Evolutionary conservation across 2,797 vertebrate species (phyloP).

Genomic region (Cheirogaleus major): DNA sequence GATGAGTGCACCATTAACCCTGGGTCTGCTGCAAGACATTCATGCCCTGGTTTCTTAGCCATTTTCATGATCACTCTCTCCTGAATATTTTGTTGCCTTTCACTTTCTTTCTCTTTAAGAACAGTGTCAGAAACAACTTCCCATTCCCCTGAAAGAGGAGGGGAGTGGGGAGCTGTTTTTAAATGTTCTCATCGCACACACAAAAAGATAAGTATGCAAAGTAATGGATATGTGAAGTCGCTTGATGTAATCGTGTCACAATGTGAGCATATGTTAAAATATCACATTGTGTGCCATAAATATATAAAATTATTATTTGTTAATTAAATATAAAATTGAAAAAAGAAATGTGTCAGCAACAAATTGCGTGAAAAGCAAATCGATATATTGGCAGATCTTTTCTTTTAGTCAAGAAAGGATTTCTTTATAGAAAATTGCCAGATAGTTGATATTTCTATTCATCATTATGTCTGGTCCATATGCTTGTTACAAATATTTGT

Average conservation of each 20-base stretch:
- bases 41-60: background rate
- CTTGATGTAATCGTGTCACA: background rate
- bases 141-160: background rate
- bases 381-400: background rate
- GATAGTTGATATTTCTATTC: background rate
- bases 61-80: background rate
- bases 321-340: background rate
- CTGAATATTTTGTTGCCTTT: background rate
- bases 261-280: background rate
- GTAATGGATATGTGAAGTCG: background rate
- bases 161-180: background rate
- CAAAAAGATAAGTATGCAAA: background rate
- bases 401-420: background rate
- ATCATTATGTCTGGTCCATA: background rate
- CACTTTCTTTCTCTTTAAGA: background rate
- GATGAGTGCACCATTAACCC: background rate
- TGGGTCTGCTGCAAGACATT: background rate
- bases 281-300: background rate
- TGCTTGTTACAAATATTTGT: background rate
- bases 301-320: background rate
- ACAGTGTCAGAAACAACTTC: background rate
- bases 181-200: background rate
- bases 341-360: background rate
- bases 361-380: background rate
- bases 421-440: constrained; percentile 17